Evolutionary conservation across 2,888 invertebrate genomes (phyloP), one percentile per base, ranked within the genome.

Genomic region (Xanthorhoe spadicearia): DNA sequence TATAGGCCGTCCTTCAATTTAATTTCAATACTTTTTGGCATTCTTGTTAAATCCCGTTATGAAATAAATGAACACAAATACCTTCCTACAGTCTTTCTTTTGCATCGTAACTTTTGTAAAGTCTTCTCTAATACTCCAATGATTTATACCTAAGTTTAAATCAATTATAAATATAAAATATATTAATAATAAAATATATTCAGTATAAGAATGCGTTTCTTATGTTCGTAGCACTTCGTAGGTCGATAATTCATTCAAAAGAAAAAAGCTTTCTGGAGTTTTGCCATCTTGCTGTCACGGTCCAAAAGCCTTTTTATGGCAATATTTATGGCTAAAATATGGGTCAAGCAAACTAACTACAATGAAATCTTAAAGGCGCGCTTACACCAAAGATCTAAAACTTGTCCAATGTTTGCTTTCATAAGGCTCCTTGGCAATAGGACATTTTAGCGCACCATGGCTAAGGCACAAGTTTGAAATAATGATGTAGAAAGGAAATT

Each of bases 251-350:
- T 61, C 57, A 61, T 68, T 67, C 66, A 63, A 50, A 66, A 68
- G 63, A 65, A 58, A 64, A 65, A 67, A 66, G 53, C 46, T 51
- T 61, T 53, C 63, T 74, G 74, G 74, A 67, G 60, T 32, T 2
- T 6, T 64, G 70, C 72, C 74, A 74, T 66, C 60, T 48, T 48
- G 49, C 64, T 64, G 72, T 69, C 70, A 63, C 57, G 68, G 56
- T 52, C 65, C 61, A 61, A 59, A 71, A 69, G 69, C 55, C 71
- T 64, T 70, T 72, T 70, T 65, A 61, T 53, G 56, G 23, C 53
- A 64, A 35, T 72, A 69, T 72, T 74, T 69, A 66, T 65, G 13
- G 17, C 43, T 49, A n/a, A 57, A 57, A 71, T 67, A 55, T 72
- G 58, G 69, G 67, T 54, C 69, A 69, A 58, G 67, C 62, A 50